Evolutionary conservation across 2,888 invertebrate genomes (phyloP), one percentile per base, ranked within the genome.

Genomic region (Cheilosia scutellata): DNA sequence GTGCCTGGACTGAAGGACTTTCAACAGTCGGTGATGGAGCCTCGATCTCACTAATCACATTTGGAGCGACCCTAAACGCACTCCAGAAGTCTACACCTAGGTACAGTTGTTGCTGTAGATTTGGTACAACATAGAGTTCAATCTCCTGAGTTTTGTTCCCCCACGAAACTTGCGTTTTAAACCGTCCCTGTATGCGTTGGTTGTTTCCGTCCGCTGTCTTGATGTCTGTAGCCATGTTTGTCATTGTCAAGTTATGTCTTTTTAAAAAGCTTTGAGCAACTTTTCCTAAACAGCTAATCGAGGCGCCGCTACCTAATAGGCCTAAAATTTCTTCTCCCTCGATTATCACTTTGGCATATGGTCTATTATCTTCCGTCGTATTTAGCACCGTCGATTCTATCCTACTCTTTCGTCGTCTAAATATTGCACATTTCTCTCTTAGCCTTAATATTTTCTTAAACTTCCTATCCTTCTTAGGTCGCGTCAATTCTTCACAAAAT

Each of bases 121-220:
- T 42, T 2, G 51, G 88, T 76, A 86, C 89, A 0, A 74, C 51
- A 29, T 29, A 72, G 4, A 72, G 9, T 11, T 68, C 57, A 3
- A 57, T 29, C 1, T 44, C 31, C 1, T 68, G 55, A 4, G 55
- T 57, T 13, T 31, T 31, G 11, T 29, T 20, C 31, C 31, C 31
- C 31, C 31, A 33, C 31, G 31, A 33, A 33, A 7, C 31, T 33
- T 33, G 31, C 0, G 7, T 33, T 2, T 7, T 33, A 7, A 33
- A 6, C 0, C 31, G 31, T 33, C 31, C 31, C 31, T 6, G 31
- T 31, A 31, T 31, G 31, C 31, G 31, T 31, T 31, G 31, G 31
- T 33, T 1, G 31, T 33, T 33, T 7, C 31, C 53, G 27, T 51
- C 65, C 11, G 65, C 65, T 7, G 51, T 65, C 4, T 6, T 33